phyloP scores from a whole-genome alignment of 2,113 vertebrate genomes.

The Eurystomus gularis region DNA sequence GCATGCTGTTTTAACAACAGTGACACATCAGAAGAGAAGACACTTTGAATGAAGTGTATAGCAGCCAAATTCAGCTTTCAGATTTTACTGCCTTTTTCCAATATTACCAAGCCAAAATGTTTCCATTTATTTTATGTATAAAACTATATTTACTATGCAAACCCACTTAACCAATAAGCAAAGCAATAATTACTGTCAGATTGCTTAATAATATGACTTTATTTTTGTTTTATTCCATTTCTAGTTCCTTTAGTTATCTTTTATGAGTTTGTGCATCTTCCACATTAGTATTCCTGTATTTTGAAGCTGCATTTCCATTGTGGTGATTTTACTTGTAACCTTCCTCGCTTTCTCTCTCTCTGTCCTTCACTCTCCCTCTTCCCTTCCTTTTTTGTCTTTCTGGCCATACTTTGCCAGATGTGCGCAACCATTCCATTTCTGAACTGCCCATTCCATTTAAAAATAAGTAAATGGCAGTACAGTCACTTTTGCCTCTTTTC shows the following conservation, averaged over 20 bases:
- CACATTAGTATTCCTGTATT: neutral
- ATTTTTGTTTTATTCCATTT: neutral
- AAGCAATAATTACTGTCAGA: neutral
- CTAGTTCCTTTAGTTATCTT: neutral
- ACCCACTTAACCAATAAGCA: neutral
- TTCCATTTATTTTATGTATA: neutral
- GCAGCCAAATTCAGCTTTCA: neutral
- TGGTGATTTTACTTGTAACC: neutral
- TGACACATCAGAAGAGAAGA: neutral
- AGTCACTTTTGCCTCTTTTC: neutral
- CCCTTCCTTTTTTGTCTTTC: neutral
- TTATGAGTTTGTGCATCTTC: neutral
- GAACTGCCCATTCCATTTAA: conserved; percentile 19
- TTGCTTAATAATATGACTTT: neutral
- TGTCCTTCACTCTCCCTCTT: neutral
- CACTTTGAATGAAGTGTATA: neutral
- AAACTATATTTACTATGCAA: neutral
- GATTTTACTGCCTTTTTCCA: neutral
- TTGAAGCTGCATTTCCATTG: neutral
- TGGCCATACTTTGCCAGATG: neutral
- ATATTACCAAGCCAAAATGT: neutral
- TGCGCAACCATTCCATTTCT: neutral
- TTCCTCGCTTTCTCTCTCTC: neutral
- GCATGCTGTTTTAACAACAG: neutral
- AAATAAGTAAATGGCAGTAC: neutral